A percentile compares a stretch with the other conserved stretches of the same genome.
Conservation (phyloP, 2,888 invertebrate species). For the Caenorhabditis zanzibari region DNA sequence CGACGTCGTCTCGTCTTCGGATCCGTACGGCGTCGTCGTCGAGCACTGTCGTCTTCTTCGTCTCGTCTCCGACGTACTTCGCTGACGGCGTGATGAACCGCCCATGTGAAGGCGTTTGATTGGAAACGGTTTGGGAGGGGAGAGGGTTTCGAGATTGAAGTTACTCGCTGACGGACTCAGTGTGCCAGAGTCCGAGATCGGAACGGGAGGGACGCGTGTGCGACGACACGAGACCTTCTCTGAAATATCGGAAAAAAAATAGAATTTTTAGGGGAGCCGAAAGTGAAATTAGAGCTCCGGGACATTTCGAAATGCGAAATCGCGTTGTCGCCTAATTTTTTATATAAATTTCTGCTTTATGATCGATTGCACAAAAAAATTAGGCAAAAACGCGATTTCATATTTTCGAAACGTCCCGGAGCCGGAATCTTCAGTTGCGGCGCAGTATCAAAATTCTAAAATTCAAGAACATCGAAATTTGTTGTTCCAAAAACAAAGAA, state of each 20-base stretch:
- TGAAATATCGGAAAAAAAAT: background rate
- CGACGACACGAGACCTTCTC: conserved; percentile 44
- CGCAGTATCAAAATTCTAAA: no score
- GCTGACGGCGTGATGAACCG: conserved; percentile 52
- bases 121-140: background rate
- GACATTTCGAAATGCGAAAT: background rate
- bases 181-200: conserved; percentile 44
- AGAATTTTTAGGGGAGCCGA: background rate
- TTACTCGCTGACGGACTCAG: conserved; percentile 45
- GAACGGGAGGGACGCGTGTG: conserved; percentile 24
- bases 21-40: background rate
- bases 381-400: no score
- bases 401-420: no score
- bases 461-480: no score
- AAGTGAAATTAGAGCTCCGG: background rate
- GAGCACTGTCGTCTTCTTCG: conserved; percentile 38
- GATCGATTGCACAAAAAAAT: no score
- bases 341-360: no score
- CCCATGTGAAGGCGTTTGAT: conserved; percentile 23
- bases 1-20: conserved; percentile 46
- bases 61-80: conserved; percentile 47
- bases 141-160: background rate
- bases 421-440: no score
- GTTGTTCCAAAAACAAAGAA: no score
- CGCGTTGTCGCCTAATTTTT: no score